Evolutionary conservation across 2,797 vertebrate genomes (phyloP).

Genomic region (Rhabdomys pumilio): DNA sequence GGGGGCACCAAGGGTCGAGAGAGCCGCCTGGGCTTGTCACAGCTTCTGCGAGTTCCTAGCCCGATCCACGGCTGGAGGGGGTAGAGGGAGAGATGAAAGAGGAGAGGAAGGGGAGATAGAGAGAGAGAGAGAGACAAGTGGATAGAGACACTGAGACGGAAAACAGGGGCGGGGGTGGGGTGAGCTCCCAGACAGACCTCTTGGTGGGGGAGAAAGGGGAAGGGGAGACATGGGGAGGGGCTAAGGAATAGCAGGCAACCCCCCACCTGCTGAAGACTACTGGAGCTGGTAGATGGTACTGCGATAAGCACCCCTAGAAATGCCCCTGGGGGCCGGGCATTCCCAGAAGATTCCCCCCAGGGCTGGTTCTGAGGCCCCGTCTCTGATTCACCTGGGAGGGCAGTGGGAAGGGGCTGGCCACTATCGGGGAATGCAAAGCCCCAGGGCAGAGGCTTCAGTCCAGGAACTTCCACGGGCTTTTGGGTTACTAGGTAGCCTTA

Average conservation of each 20-base stretch:
- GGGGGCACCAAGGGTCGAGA: slow-evolving; percentile 83
- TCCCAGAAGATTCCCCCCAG: neutral
- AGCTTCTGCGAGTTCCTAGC: slow-evolving; percentile 60
- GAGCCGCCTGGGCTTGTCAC: slow-evolving; percentile 84
- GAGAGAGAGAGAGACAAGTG: slow-evolving; percentile 34
- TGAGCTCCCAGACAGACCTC: neutral
- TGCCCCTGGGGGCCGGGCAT: neutral
- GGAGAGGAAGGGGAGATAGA: slow-evolving; percentile 48
- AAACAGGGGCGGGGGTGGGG: neutral
- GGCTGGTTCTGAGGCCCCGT: neutral
- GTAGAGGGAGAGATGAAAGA: slow-evolving; percentile 74
- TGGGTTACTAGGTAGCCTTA: neutral
- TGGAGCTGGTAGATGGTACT: neutral
- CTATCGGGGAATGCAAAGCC: neutral
- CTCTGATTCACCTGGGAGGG: slow-evolving; percentile 50
- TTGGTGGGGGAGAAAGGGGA: neutral
- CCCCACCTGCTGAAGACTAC: neutral
- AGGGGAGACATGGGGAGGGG: neutral
- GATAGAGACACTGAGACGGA: neutral
- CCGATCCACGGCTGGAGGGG: slow-evolving; percentile 8
- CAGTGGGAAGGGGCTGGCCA: no score
- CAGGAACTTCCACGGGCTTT: neutral
- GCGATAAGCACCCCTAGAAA: neutral
- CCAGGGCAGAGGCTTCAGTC: neutral
- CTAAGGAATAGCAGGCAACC: neutral